phyloP scores from a whole-genome alignment of 2,888 invertebrate species.

The Fragum whitleyi region DNA sequence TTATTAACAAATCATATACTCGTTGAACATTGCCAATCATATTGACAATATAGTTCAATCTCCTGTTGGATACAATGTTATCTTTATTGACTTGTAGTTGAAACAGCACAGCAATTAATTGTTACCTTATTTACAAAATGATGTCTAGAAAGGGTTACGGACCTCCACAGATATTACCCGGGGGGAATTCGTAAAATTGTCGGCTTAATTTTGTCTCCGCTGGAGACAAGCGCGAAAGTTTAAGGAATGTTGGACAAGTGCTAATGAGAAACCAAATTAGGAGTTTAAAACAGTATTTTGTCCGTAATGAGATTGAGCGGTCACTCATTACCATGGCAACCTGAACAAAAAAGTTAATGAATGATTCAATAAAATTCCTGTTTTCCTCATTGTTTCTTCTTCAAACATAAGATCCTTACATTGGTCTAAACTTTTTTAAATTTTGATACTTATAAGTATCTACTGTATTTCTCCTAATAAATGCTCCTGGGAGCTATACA shows the following conservation, averaged over 20 bases:
- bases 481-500: too few relatives aligned
- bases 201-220: conserved; percentile 15
- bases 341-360: conserved; percentile 28
- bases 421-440: too few relatives aligned
- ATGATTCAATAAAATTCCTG: conserved; percentile 25
- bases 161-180: neutral
- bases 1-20: too few relatives aligned
- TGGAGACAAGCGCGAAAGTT: conserved; percentile 21
- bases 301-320: conserved; percentile 33
- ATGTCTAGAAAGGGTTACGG: conserved; percentile 1
- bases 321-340: conserved; percentile 22
- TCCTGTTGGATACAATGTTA: too few relatives aligned
- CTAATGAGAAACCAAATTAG: conserved; percentile 33
- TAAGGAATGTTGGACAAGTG: conserved; percentile 29
- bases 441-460: too few relatives aligned
- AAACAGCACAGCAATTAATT: neutral
- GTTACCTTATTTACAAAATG: neutral
- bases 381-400: conserved; percentile 2
- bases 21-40: too few relatives aligned
- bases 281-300: conserved; percentile 31
- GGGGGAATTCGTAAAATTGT: conserved; percentile 1
- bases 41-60: too few relatives aligned
- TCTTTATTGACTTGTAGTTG: neutral
- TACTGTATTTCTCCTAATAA: too few relatives aligned
- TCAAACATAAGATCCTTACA: neutral